phyloP scores from a whole-genome alignment of 2,888 invertebrate species.

The Tipula lateralis region DNA sequence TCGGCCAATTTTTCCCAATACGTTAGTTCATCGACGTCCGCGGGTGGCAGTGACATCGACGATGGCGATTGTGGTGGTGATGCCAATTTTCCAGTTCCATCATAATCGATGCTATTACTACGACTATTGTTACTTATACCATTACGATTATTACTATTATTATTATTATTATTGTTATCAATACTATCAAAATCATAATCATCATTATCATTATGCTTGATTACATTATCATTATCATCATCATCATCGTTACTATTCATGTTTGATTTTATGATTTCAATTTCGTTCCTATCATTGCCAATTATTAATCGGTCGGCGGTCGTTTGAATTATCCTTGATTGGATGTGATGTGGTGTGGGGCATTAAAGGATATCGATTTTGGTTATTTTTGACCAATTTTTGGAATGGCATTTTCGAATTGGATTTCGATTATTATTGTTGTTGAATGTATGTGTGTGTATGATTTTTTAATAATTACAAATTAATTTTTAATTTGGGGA shows the following conservation, averaged over 20 bases:
- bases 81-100: neutral
- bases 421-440: neutral
- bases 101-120: neutral
- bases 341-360: neutral
- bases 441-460: neutral
- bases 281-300: neutral
- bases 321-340: neutral
- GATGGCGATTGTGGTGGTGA: neutral
- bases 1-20: conserved; percentile 60
- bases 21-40: conserved; percentile 31
- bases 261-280: neutral
- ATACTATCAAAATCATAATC: conserved; percentile 25
- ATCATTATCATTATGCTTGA: conserved; percentile 26
- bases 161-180: neutral
- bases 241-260: conserved; percentile 30
- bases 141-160: neutral
- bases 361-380: neutral
- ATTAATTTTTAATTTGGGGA: neutral
- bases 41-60: neutral
- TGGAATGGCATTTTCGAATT: neutral
- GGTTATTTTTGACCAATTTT: neutral
- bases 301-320: neutral
- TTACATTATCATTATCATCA: conserved; percentile 28
- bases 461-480: conserved; percentile 26
- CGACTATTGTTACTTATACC: neutral